A percentile compares a stretch with the other conserved stretches of the same genome.
Conservation (phyloP, 2,113 vertebrate genomes). For the zebrafish (Danio rerio) region GRCz12tu NC_133184.1:55837001-55837500, state of each 20-base stretch:
- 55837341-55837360: slow-evolving; percentile 96
- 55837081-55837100: slow-evolving; percentile 95
- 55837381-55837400: slow-evolving; percentile 98
- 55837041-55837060: slow-evolving; percentile 89
- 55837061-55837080: slow-evolving; percentile 84
- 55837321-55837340: slow-evolving; percentile 98
- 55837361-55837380: slow-evolving; percentile 95
- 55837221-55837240: slow-evolving; percentile 90
- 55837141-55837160: slow-evolving; percentile 89
- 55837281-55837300: slow-evolving; percentile 92
- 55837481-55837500: slow-evolving; percentile 90
- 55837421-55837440: slow-evolving; percentile 87
- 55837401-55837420: slow-evolving; percentile 91
- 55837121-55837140: slow-evolving; percentile 89
- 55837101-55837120: slow-evolving; percentile 90
- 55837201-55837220: slow-evolving; percentile 89
- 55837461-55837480: slow-evolving; percentile 88
- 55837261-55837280: slow-evolving; percentile 97
- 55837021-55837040: slow-evolving; percentile 98
- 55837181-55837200: slow-evolving; percentile 90
- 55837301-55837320: slow-evolving; percentile 96
- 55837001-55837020: slow-evolving; percentile 92
- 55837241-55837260: slow-evolving; percentile 98
- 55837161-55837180: slow-evolving; percentile 97
- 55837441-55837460: slow-evolving; percentile 86